Percentiles rank a stretch among this genome's conserved stretches.
phyloP scores from a whole-genome alignment of 2,113 vertebrate species.

The Girardinichthys multiradiatus region DNA sequence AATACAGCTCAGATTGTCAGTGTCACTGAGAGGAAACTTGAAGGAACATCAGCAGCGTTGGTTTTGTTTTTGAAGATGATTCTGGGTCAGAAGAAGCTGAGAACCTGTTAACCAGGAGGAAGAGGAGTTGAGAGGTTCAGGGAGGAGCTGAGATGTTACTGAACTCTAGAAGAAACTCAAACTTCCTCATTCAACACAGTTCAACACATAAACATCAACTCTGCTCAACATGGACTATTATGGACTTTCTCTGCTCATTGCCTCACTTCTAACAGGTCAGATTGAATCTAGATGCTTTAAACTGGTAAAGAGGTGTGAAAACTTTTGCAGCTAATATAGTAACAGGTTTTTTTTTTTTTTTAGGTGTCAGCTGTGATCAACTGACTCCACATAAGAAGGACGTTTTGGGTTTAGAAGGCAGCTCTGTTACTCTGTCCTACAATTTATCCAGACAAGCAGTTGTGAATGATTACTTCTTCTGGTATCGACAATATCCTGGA shows the following conservation, averaged over 20 bases:
- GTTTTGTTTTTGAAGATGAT: no score
- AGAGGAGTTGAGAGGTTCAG: no score
- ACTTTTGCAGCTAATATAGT: not conserved
- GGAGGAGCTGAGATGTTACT: constrained; percentile 37
- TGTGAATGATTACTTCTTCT: not conserved
- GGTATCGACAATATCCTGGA: not conserved
- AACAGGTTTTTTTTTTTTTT: not conserved
- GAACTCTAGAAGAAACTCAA: constrained; percentile 20
- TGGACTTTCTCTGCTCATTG: not conserved
- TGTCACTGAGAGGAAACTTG: no score
- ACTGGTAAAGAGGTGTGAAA: no score
- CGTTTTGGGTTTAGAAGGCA: no score
- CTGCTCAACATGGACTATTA: constrained; percentile 7
- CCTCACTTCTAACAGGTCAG: constrained; percentile 1
- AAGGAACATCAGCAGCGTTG: no score
- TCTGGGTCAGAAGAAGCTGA: no score
- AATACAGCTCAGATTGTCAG: no score
- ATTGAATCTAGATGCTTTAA: not conserved
- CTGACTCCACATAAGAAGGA: no score
- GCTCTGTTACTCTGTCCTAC: no score
- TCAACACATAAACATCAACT: constrained; percentile 5
- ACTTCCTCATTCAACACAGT: constrained; percentile 17
- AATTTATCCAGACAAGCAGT: no score
- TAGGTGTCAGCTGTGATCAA: constrained; percentile 16
- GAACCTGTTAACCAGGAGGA: not conserved